Percentiles rank a stretch among this genome's conserved stretches.
Evolutionary conservation across 2,888 invertebrate species (phyloP).

Genomic region (Sphaerophoria taeniata): DNA sequence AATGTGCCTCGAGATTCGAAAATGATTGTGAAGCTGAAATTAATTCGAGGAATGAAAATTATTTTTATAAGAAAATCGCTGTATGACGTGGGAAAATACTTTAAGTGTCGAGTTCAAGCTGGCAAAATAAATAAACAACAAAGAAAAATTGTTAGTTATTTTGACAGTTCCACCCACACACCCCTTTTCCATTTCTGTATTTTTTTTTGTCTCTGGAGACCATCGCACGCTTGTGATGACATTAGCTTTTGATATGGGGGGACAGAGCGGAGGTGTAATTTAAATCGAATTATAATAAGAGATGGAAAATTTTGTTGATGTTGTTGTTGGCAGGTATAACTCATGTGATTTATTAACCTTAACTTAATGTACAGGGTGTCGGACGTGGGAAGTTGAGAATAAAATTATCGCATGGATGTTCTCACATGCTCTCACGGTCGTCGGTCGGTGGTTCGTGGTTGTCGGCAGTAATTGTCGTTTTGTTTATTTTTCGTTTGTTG

Average conservation of each 20-base stretch:
- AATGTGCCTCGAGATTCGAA: neutral
- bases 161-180: conserved; percentile 7
- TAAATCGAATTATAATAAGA: conserved; percentile 21
- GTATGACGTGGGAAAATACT: conserved; percentile 49
- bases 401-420: neutral
- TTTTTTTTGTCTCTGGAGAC: neutral
- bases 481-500: neutral
- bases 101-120: conserved; percentile 61
- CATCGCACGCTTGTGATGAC: conserved; percentile 2
- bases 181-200: too few relatives aligned
- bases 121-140: conserved; percentile 44
- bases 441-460: too few relatives aligned
- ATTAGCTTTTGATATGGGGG: neutral
- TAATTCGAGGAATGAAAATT: neutral
- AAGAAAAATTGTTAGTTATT: conserved; percentile 26
- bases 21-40: neutral
- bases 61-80: neutral
- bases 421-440: neutral
- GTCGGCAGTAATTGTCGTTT: neutral
- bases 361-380: neutral
- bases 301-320: neutral
- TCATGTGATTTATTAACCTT: conserved; percentile 16
- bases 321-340: neutral
- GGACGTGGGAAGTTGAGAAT: conserved; percentile 5
- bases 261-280: conserved; percentile 25